Conservation (phyloP, 1,140 invertebrate species). For the Apis dorsata region DNA sequence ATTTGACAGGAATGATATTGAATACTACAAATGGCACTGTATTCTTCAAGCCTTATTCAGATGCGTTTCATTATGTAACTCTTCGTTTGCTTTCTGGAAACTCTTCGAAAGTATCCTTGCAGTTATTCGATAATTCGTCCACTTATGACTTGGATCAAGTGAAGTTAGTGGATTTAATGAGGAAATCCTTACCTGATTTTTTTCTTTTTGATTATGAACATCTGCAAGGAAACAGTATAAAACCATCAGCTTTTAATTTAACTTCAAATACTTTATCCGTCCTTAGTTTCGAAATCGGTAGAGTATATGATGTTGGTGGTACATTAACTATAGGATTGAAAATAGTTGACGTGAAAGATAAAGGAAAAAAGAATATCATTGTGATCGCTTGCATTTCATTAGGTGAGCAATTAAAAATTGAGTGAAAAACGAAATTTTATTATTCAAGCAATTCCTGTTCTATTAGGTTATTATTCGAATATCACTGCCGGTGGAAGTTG, state of each 20-base stretch:
- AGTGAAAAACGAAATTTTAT: neutral
- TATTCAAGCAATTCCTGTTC: neutral
- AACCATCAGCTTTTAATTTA: constrained; percentile 83
- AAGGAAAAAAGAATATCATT: constrained; percentile 77
- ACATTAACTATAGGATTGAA: constrained; percentile 84
- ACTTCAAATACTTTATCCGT: constrained; percentile 82
- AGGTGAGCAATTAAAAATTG: constrained; percentile 59
- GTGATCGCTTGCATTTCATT: constrained; percentile 74
- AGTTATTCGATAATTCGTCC: neutral
- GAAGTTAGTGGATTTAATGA: constrained; percentile 78
- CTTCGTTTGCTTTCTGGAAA: constrained; percentile 69
- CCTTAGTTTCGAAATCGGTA: constrained; percentile 84
- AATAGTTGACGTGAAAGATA: constrained; percentile 80
- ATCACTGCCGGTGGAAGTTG: constrained; percentile 68
- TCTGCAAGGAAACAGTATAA: constrained; percentile 81
- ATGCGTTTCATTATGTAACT: constrained; percentile 81
- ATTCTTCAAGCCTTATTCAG: constrained; percentile 81
- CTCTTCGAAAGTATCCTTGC: constrained; percentile 63
- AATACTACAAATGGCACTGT: constrained; percentile 68
- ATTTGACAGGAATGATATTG: constrained; percentile 51
- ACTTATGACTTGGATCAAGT: neutral
- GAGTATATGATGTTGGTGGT: constrained; percentile 86
- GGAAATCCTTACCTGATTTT: constrained; percentile 85
- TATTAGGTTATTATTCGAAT: constrained; percentile 69
- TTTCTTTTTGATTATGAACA: constrained; percentile 87